Conservation (phyloP, 2,113 vertebrate genomes). For the Myanophis thanlyinensis region DNA sequence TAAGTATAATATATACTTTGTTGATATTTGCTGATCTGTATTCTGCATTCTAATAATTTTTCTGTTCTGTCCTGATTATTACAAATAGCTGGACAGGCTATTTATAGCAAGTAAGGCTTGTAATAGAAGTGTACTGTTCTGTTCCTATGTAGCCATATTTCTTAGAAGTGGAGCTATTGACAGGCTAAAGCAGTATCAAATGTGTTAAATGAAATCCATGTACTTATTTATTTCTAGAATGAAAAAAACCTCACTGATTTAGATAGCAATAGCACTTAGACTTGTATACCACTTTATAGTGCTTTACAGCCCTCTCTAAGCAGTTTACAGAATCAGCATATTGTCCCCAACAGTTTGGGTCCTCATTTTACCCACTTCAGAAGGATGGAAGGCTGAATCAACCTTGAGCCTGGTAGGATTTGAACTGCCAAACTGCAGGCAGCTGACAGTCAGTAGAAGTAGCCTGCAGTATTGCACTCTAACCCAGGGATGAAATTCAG, state of each 20-base stretch:
- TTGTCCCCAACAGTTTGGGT: too few species aligned
- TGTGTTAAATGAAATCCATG: neutral
- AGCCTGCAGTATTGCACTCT: too few species aligned
- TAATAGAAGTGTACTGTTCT: neutral
- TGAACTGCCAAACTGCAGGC: too few species aligned
- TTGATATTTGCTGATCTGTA: neutral
- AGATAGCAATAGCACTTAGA: too few species aligned
- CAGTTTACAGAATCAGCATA: too few species aligned
- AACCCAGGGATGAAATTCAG: too few species aligned
- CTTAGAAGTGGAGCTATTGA: neutral
- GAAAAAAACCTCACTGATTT: neutral
- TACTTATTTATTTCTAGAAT: neutral
- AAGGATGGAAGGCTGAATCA: too few species aligned
- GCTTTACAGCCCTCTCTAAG: too few species aligned
- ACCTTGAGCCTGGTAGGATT: too few species aligned
- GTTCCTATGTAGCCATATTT: neutral
- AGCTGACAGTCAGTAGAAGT: too few species aligned
- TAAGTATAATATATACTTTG: slow-evolving; percentile 69
- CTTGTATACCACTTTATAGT: too few species aligned
- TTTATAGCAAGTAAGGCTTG: neutral
- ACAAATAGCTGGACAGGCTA: neutral
- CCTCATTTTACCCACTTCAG: too few species aligned
- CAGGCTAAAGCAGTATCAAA: neutral
- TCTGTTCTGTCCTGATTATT: neutral
- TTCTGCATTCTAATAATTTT: neutral